A percentile compares a stretch with the other conserved stretches of the same genome.
These are phyloP conservation scores for Glareola pratincola DNA, from an alignment of 2,113 vertebrate genomes.

Conservation along the genomic window DNA sequence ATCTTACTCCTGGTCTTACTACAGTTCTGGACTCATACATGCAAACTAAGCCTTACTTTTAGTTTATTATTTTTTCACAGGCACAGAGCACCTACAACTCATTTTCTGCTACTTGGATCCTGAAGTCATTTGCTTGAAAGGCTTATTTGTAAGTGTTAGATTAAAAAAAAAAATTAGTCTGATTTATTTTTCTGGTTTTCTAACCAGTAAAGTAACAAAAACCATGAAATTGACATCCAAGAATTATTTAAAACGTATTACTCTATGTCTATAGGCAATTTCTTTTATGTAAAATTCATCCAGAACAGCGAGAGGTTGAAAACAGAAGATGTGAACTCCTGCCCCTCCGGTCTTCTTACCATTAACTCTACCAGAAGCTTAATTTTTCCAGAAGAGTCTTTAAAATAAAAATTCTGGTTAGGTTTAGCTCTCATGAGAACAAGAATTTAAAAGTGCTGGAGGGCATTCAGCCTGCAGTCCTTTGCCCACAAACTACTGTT, in stretches of 20 bases:
- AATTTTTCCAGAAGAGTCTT: background rate
- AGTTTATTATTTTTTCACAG: background rate
- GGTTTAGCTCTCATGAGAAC: background rate
- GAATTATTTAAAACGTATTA: background rate
- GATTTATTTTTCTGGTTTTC: background rate
- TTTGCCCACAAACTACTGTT: background rate
- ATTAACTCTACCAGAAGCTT: fast-evolving
- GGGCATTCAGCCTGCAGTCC: background rate
- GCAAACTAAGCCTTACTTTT: background rate
- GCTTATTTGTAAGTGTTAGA: background rate
- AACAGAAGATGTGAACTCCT: background rate
- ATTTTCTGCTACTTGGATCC: background rate
- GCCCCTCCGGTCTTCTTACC: background rate
- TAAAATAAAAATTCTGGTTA: background rate
- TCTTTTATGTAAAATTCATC: background rate
- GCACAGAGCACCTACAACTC: background rate
- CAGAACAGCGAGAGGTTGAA: background rate
- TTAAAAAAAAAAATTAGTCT: background rate
- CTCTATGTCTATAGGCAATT: background rate
- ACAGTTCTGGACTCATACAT: background rate
- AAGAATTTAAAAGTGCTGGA: background rate
- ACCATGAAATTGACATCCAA: background rate
- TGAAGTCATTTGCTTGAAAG: background rate
- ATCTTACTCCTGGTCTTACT: background rate
- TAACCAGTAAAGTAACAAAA: background rate